A percentile compares a stretch with the other conserved stretches of the same genome.
Evolutionary conservation across 2,888 invertebrate genomes (phyloP).

Genomic region (Clitarchus hookeri): DNA sequence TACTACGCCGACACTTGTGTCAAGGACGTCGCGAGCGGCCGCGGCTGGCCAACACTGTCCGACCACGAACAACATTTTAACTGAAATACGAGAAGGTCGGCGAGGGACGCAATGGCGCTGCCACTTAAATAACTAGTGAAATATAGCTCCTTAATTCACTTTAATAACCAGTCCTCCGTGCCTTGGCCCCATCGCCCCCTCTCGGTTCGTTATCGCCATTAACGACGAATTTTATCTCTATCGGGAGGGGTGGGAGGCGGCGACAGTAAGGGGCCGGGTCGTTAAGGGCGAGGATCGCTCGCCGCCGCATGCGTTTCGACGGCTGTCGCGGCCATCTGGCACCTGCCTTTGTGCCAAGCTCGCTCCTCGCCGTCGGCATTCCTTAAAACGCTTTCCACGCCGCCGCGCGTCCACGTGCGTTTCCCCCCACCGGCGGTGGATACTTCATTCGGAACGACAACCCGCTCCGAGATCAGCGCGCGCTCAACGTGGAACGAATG

Average conservation of each 20-base stretch:
- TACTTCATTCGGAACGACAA: no score
- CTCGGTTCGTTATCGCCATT: not conserved
- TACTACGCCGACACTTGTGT: not conserved
- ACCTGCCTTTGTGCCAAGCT: not conserved
- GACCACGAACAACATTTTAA: not conserved
- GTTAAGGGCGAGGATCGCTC: not conserved
- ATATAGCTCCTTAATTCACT: not conserved
- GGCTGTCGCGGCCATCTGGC: not conserved
- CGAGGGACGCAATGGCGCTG: not conserved
- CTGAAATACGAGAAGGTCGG: not conserved
- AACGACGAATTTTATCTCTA: not conserved
- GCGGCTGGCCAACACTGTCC: not conserved
- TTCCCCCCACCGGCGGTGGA: no score
- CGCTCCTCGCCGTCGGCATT: not conserved
- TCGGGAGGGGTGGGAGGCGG: not conserved
- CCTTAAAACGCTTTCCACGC: not conserved
- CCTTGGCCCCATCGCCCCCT: not conserved
- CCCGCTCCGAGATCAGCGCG: no score
- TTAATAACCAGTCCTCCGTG: not conserved
- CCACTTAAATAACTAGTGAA: not conserved
- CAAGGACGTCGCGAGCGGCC: not conserved
- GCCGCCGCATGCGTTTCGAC: not conserved
- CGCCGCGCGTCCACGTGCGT: not conserved
- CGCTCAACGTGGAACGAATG: no score
- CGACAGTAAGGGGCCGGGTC: not conserved